Evolutionary conservation across 2,888 invertebrate genomes (phyloP), one percentile per base, ranked within the genome.

Genomic region (Drosophila mercatorum): DNA sequence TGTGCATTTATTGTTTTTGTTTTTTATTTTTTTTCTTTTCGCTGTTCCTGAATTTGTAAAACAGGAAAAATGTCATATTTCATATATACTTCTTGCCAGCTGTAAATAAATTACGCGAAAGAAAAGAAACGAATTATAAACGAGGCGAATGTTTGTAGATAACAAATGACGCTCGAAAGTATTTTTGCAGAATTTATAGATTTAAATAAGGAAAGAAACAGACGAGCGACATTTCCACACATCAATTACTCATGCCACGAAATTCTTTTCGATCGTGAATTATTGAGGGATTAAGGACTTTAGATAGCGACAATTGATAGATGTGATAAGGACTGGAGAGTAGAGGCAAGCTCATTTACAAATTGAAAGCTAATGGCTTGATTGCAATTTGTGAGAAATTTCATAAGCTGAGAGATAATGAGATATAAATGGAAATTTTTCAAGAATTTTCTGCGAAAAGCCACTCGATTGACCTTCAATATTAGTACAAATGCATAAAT

Each of bases 11-110:
- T 34, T 34, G 34, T 10, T 36, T 8, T 10, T 34, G 58, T n/a
- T 31, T 31, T 31, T 10, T 31, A 6, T 34, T 34, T 10, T 22
- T 8, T 10, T 34, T 61, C 12, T 31, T 49, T 62, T 8, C 41
- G 6, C 55, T 72, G 68, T 76, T 73, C 55, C 73, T 72, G 73
- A 51, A 55, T 77, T 47, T 60, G 61, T 70, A 46, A 67, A 66
- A 66, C 75, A 75, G 75, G 75, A 69, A 75, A 74, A 75, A 44
- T 75, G 52, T 56, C 28, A 49, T 66, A 34, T 52, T 34, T 34
- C 36, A 49, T 66, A 40, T 65, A 40, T 26, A 22, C 22, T 26
- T 46, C 28, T 43, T 22, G 31, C 3, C 71, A 26, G 58, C 38
- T 28, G 58, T 53, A 44, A 53, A 76, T 75, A 65, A 69, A 75